Evolutionary conservation across 2,888 invertebrate genomes (phyloP), one percentile per base, ranked within the genome.

Genomic region (Tuta absoluta): DNA sequence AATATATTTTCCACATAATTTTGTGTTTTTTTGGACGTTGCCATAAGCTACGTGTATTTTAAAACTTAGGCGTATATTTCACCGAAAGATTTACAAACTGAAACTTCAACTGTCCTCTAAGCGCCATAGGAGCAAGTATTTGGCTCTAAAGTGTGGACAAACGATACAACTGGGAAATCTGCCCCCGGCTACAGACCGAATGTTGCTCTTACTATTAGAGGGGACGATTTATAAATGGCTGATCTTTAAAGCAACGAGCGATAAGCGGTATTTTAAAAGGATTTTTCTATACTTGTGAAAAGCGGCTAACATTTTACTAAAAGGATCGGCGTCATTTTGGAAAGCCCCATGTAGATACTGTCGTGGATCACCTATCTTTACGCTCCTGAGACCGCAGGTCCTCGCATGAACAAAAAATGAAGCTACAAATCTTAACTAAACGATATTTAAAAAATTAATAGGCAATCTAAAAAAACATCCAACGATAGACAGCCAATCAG

Each of bases 91-190:
- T 75, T 72, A 78, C 74, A 80, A 79, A 79, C 70, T 73, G 70
- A 69, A 69, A 76, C 72, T 76, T 77, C 77, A 73, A 77, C 68
- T 72, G 71, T 76, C 73, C 69, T 69, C 72, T 66, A 65, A 65
- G 70, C 28, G 14, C 12, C 12, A 28, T 0, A 48, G 62, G 65
- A 63, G 38, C 58, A 59, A 37, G 63, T 63, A 59, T 58, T 63
- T 63, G 63, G 63, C 63, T 49, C 59, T 57, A 48, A 63, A 63
- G 56, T 49, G 21, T 24, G 64, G 45, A 64, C 60, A 61, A 64
- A 64, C 64, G 61, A 61, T 56, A 61, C 64, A 41, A 61, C 60
- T 64, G 65, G 65, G 65, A 65, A 65, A 65, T 65, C 62, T 65
- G 56, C 57, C 48, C 19, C 33, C 56, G 24, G 10, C 56, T 56